Evolutionary conservation across 2,797 vertebrate genomes (phyloP), one percentile per base, ranked within the genome.

Genomic region (Enteromius anoplus): DNA sequence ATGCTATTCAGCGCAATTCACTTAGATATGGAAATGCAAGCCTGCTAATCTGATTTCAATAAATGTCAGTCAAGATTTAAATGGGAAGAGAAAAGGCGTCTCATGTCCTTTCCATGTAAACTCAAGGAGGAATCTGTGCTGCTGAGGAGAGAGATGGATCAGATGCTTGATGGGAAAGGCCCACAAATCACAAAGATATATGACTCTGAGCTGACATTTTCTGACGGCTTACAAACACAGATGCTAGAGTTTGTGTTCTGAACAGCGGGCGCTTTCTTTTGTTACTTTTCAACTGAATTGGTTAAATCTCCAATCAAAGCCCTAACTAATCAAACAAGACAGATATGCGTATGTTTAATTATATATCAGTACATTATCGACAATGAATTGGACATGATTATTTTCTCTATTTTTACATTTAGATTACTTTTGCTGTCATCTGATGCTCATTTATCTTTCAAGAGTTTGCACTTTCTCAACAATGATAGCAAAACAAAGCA

Each of bases 31-130:
- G 87, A 94, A 94, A 95, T 94, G 90, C 87, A 87, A 85, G 87
- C 84, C 86, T 78, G 76, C 85, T 92, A 92, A 94, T 95, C 93
- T 92, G 93, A 94, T 95, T 92, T 88, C 71, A 89, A 91, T 89
- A 94, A 95, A 95, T 94, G 94, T 93, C 93, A 93, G 91, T 93
- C 88, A 88, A 86, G 91, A 91, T 89, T 87, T 90, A 82, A 91
- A 93, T 88, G 90, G 88, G 86, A 90, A 89, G 65, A 47, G 88
- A 87, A 88, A 88, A 78, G 75, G 82, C 32, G 58, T 86, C 83
- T 84, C 79, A 84, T 85, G 78, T 47, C 78, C 86, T 89, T 84
- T 86, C 51, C 65, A 37, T 10, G 26, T 26, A 26, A 26, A 21
- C 26, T 83, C 65, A 49, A 78, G 65, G 65, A 77, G 26, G 40